Evolutionary conservation across 2,888 invertebrate species (phyloP).

Genomic region (Thecocarcelia acutangulata): DNA sequence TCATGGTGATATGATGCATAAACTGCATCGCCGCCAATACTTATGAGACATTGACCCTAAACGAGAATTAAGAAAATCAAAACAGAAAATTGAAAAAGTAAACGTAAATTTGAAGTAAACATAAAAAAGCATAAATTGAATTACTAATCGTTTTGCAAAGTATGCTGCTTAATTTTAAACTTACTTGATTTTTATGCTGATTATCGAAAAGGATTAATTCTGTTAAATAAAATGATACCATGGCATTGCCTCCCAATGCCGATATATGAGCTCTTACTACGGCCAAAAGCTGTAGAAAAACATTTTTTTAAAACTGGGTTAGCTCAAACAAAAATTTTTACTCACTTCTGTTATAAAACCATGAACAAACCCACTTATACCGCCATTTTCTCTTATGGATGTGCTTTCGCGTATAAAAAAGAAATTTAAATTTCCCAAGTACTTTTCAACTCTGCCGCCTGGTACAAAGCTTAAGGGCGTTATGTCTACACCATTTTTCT

Average conservation of each 20-base stretch:
- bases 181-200: conserved; percentile 97
- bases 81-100: not conserved
- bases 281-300: conserved; percentile 85
- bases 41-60: conserved; percentile 97
- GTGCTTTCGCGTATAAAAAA: conserved; percentile 98
- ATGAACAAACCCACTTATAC: conserved; percentile 96
- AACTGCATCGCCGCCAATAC: conserved; percentile 97
- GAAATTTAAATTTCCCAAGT: conserved; percentile 94
- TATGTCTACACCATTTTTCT: conserved; percentile 86
- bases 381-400: conserved; percentile 94
- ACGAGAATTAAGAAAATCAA: conserved; percentile 59
- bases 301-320: not conserved
- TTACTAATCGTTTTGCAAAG: too few relatives aligned
- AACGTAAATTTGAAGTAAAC: too few relatives aligned
- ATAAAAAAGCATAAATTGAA: too few relatives aligned
- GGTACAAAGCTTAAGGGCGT: conserved; percentile 91
- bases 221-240: conserved; percentile 96
- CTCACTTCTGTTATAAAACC: conserved; percentile 93
- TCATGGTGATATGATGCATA: conserved; percentile 87
- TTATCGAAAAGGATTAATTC: conserved; percentile 95
- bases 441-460: conserved; percentile 89
- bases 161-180: not conserved
- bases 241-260: conserved; percentile 96
- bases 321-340: conserved; percentile 2
- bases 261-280: conserved; percentile 96